Conservation (phyloP, 2,888 invertebrate genomes). For the Standfussiana lucernea region DNA sequence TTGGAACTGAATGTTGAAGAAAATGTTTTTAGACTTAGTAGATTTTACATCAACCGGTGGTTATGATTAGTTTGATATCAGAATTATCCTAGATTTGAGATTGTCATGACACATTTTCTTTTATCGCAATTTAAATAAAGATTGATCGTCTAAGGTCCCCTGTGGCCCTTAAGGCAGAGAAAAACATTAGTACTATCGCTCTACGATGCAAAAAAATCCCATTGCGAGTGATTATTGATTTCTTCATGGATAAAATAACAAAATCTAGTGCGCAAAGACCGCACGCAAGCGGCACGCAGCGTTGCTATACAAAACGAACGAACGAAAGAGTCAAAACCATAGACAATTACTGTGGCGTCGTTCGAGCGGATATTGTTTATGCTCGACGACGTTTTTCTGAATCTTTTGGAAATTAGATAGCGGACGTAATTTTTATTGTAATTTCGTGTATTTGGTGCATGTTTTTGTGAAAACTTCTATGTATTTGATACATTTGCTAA, state of each 20-base stretch:
- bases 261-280: background rate
- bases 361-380: constrained; percentile 87
- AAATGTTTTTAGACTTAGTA: background rate
- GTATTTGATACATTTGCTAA: constrained; percentile 28
- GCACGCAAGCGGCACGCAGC: background rate
- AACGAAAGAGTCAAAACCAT: constrained; percentile 47
- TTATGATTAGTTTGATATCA: background rate
- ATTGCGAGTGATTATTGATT: background rate
- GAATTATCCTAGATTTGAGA: background rate
- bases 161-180: background rate
- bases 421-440: constrained; percentile 74
- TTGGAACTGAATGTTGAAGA: background rate
- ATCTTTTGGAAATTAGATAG: constrained; percentile 75
- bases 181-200: too few relatives aligned
- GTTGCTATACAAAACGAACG: constrained; percentile 21
- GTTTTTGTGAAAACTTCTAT: constrained; percentile 49
- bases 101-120: background rate
- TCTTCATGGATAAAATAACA: background rate
- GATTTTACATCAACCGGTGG: background rate
- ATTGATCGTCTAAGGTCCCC: background rate
- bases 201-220: background rate
- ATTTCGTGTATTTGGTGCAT: constrained; percentile 63
- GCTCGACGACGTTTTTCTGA: constrained; percentile 87
- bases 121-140: background rate
- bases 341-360: constrained; percentile 84